These are phyloP conservation scores for Polymixis flavicincta DNA, from an alignment of 2,888 invertebrate species.

Conservation along the genomic window DNA sequence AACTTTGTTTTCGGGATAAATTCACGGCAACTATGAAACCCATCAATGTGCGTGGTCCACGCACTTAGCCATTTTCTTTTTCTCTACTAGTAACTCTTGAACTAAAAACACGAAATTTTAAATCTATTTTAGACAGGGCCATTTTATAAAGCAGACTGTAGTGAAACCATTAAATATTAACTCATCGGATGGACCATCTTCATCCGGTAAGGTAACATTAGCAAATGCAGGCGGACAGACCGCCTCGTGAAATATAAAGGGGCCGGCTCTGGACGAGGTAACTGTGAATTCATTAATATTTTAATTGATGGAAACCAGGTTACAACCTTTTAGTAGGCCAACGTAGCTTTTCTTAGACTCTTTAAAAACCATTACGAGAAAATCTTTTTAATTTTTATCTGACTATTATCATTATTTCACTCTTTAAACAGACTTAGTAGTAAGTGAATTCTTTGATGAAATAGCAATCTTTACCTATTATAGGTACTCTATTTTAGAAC, in stretches of 20 bases:
- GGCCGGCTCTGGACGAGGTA: background rate
- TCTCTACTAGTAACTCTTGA: background rate
- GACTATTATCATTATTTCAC: too few relatives aligned
- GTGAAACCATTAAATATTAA: conserved; percentile 19
- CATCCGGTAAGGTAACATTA: background rate
- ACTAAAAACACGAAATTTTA: background rate
- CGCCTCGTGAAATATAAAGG: conserved; percentile 40
- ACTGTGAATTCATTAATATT: conserved; percentile 21
- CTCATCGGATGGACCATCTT: background rate
- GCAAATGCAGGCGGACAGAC: background rate
- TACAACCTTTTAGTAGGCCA: background rate
- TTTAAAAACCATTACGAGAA: background rate
- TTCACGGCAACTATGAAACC: too few relatives aligned
- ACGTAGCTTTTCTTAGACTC: background rate
- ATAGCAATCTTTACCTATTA: too few relatives aligned
- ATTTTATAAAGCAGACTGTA: conserved; percentile 16
- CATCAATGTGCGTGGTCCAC: too few relatives aligned
- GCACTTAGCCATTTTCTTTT: too few relatives aligned
- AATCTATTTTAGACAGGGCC: background rate
- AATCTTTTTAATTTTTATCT: background rate
- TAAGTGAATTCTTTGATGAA: too few relatives aligned
- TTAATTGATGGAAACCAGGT: background rate
- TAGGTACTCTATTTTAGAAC: too few relatives aligned
- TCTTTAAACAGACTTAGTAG: too few relatives aligned
- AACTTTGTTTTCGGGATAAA: too few relatives aligned